These are phyloP conservation scores for Acropora tenuis DNA, from an alignment of 64 coral and sea anemone species.

Conservation along the genomic window DNA sequence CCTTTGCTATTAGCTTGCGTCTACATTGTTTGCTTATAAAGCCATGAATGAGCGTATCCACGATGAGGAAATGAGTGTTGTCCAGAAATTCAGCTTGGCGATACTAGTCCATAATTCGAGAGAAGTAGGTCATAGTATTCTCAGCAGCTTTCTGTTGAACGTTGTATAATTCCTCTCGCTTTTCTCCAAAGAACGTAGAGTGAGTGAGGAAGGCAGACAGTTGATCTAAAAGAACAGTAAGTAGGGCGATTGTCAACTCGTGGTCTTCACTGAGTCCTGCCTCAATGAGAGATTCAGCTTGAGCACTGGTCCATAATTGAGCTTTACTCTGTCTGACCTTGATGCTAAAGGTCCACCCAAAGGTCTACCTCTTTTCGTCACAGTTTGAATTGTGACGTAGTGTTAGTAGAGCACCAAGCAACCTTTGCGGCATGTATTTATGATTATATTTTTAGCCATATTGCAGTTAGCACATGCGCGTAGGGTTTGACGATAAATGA, in stretches of 20 bases:
- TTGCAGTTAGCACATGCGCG: too few species aligned
- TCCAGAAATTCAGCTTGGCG: too few species aligned
- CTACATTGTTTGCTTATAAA: too few species aligned
- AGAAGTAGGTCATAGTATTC: conserved; percentile 45
- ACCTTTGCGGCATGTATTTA: too few species aligned
- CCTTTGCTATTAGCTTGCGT: too few species aligned
- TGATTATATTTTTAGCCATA: too few species aligned
- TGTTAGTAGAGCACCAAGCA: too few species aligned
- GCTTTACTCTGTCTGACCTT: conserved; percentile 57
- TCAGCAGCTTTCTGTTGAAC: conserved; percentile 35
- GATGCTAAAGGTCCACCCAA: conserved; percentile 32
- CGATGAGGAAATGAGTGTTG: too few species aligned
- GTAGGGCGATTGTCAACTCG: conserved; percentile 1
- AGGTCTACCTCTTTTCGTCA: too few species aligned
- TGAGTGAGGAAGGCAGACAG: conserved; percentile 67
- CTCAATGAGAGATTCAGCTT: conserved; percentile 54
- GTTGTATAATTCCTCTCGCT: conserved; percentile 74
- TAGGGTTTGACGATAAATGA: too few species aligned
- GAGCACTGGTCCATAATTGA: conserved; percentile 72
- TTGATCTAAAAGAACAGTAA: conserved; percentile 57
- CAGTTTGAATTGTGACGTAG: too few species aligned
- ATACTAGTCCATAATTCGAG: neutral
- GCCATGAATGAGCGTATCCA: too few species aligned
- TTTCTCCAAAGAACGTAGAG: conserved; percentile 57
- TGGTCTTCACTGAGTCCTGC: conserved; percentile 44